Conservation (phyloP, 1,140 invertebrate species). For the Drosophila prosaltans region DNA sequence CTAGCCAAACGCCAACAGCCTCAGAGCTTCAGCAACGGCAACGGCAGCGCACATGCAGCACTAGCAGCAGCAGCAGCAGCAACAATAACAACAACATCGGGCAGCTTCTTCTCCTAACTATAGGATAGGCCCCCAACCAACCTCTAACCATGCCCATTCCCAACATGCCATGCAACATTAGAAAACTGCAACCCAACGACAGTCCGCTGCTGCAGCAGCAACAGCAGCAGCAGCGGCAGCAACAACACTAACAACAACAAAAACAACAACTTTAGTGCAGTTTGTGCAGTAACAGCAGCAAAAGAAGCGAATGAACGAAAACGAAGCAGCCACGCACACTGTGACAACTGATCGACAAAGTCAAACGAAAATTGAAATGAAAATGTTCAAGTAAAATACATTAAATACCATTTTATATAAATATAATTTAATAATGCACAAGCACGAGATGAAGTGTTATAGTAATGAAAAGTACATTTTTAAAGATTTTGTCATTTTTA, state of each 20-base stretch:
- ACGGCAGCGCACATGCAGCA: conserved; percentile 24
- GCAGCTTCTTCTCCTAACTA: conserved; percentile 32
- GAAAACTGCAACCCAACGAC: conserved; percentile 69
- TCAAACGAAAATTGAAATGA: not conserved
- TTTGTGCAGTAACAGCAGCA: conserved; percentile 33
- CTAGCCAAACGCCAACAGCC: conserved; percentile 59
- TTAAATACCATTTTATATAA: too few relatives aligned
- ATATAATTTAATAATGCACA: too few relatives aligned
- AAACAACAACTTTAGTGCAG: conserved; percentile 17
- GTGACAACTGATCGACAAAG: not conserved
- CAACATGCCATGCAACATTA: conserved; percentile 78
- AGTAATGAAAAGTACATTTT: too few relatives aligned
- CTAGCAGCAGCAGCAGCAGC: not conserved
- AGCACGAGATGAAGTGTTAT: too few relatives aligned
- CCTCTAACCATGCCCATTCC: conserved; percentile 71
- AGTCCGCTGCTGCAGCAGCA: conserved; percentile 20
- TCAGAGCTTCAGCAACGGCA: conserved; percentile 10
- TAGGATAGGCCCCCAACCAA: conserved; percentile 23
- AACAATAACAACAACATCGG: conserved; percentile 18
- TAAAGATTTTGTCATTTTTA: too few relatives aligned
- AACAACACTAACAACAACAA: conserved; percentile 37
- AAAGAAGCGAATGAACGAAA: conserved; percentile 71
- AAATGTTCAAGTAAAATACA: not conserved
- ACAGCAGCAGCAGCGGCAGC: conserved; percentile 27
- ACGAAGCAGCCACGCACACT: conserved; percentile 39